A percentile compares a stretch with the other conserved stretches of the same genome.
Evolutionary conservation across 2,888 invertebrate genomes (phyloP).

Genomic region (Microctonus brassicae): DNA sequence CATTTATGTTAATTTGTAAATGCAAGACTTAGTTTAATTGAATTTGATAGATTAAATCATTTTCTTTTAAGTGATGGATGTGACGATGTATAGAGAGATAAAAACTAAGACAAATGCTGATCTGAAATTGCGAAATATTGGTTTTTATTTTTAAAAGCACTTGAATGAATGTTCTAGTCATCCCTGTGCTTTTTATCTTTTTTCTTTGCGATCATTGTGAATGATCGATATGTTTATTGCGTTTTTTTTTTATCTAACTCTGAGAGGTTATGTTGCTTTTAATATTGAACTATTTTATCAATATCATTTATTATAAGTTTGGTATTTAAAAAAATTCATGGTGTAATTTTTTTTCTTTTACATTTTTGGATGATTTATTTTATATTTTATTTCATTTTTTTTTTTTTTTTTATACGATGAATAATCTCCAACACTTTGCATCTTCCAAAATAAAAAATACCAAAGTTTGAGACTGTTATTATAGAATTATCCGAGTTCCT

Average conservation of each 20-base stretch:
- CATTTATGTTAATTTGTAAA: background rate
- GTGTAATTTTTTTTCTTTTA: background rate
- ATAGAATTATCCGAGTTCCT: background rate
- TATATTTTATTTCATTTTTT: no score
- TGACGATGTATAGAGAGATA: background rate
- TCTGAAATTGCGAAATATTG: background rate
- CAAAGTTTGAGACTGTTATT: background rate
- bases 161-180: constrained; percentile 25
- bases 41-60: background rate
- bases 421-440: background rate
- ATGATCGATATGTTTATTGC: no score
- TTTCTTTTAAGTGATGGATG: background rate
- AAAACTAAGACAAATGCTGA: background rate
- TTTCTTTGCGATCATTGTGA: no score
- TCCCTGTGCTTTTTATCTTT: background rate
- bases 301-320: background rate
- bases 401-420: background rate
- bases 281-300: background rate
- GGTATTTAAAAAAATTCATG: background rate
- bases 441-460: constrained; percentile 5
- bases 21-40: background rate
- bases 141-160: background rate
- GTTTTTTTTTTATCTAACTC: no score
- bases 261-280: no score
- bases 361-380: no score